Evolutionary conservation across 2,797 vertebrate species (phyloP).

Genomic region (Momotus momota): DNA sequence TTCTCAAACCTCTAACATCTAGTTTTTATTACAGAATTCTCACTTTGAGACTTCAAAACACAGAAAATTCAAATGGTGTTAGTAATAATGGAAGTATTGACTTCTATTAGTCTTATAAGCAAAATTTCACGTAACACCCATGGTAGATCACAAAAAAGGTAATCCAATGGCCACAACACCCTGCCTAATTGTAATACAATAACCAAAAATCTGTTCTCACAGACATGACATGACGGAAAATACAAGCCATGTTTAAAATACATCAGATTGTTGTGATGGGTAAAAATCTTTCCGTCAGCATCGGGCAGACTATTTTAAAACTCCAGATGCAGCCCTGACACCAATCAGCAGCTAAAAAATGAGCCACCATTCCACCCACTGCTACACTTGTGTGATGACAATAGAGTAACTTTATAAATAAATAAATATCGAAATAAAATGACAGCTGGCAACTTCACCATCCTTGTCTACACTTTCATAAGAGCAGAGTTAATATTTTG

Average conservation of each 20-base stretch:
- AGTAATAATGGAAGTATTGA: constrained; percentile 30
- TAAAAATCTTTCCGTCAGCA: not conserved
- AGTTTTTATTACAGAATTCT: not conserved
- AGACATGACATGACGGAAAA: constrained; percentile 56
- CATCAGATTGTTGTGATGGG: not conserved
- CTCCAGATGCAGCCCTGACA: constrained; percentile 29
- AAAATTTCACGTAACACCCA: constrained; percentile 50
- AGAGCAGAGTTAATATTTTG: constrained; percentile 38
- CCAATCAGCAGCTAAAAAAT: constrained; percentile 45
- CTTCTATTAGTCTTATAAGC: constrained; percentile 38
- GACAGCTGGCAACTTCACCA: constrained; percentile 34
- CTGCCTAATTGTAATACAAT: constrained; percentile 30
- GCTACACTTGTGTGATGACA: not conserved
- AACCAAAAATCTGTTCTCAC: constrained; percentile 56
- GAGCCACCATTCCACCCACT: not conserved
- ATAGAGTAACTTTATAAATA: not conserved
- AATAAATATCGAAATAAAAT: constrained; percentile 19
- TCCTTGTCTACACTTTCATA: constrained; percentile 3
- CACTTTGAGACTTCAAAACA: constrained; percentile 24
- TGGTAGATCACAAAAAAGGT: constrained; percentile 23
- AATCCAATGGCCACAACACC: constrained; percentile 59
- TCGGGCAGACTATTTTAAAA: not conserved
- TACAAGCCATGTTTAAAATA: constrained; percentile 29
- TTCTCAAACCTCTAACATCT: not conserved
- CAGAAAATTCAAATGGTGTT: not conserved